Conservation (phyloP, 2,888 invertebrate species). For the Fragum sueziense region DNA sequence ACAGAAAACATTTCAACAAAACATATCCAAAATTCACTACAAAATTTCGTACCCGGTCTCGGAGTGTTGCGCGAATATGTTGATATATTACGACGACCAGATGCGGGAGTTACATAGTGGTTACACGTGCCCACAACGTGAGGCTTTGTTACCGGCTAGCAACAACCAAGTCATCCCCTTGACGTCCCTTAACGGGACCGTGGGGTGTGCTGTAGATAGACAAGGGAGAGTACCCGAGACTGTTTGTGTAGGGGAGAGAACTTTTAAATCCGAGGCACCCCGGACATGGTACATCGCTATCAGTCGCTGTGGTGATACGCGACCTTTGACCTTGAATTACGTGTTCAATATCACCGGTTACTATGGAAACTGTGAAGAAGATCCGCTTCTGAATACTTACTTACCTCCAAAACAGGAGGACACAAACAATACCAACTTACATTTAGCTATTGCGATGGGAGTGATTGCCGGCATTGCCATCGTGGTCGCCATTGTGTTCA, state of each 20-base stretch:
- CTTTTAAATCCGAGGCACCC: slow-evolving; percentile 71
- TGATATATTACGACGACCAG: slow-evolving; percentile 78
- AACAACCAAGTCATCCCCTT: slow-evolving; percentile 77
- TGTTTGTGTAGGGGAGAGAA: slow-evolving; percentile 75
- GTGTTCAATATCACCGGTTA: slow-evolving; percentile 75
- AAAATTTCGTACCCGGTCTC: slow-evolving; percentile 74
- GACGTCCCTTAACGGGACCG: slow-evolving; percentile 67
- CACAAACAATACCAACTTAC: slow-evolving; percentile 60
- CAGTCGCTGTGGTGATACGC: slow-evolving; percentile 67
- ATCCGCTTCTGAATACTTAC: slow-evolving; percentile 70
- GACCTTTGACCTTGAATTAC: slow-evolving; percentile 72
- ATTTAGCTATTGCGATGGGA: slow-evolving; percentile 72
- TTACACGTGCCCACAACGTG: slow-evolving; percentile 73
- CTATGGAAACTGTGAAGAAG: slow-evolving; percentile 77
- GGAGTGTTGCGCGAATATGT: slow-evolving; percentile 74
- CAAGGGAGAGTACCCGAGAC: slow-evolving; percentile 69
- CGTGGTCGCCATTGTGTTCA: slow-evolving; percentile 70
- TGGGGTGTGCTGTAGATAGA: slow-evolving; percentile 69
- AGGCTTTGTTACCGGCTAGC: slow-evolving; percentile 66
- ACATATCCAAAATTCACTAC: slow-evolving; percentile 74
- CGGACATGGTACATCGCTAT: slow-evolving; percentile 77
- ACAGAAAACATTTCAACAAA: slow-evolving; percentile 74
- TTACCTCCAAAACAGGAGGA: slow-evolving; percentile 59
- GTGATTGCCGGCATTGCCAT: slow-evolving; percentile 73
- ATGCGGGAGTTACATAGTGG: slow-evolving; percentile 66